phyloP scores from a whole-genome alignment of 2,888 invertebrate species.

The Dasypolia templi region DNA sequence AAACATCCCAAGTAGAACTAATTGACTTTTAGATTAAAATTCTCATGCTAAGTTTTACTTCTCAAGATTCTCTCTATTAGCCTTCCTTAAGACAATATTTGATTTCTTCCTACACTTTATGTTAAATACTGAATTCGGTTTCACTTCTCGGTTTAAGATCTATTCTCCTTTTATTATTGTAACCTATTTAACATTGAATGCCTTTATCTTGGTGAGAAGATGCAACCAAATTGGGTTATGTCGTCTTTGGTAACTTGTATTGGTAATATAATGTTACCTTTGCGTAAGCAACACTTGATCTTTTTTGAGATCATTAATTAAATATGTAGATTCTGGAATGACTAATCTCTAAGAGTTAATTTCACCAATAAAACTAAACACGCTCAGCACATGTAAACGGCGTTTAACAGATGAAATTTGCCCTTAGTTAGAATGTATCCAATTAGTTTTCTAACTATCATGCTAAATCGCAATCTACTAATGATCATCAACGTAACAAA shows the following conservation, averaged over 20 bases:
- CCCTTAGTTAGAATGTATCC: neutral
- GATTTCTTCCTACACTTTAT: constrained; percentile 62
- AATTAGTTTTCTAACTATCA: neutral
- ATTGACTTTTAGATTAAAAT: constrained; percentile 68
- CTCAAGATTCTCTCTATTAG: constrained; percentile 68
- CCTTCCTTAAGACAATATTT: constrained; percentile 72
- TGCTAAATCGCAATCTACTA: neutral
- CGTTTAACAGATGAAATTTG: neutral
- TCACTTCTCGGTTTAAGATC: constrained; percentile 25
- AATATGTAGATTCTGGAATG: neutral
- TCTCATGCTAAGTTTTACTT: constrained; percentile 65
- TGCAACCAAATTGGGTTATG: neutral
- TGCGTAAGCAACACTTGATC: neutral
- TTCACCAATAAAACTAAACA: neutral
- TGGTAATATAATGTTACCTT: neutral
- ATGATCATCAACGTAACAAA: neutral
- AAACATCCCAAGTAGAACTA: constrained; percentile 50
- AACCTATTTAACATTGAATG: constrained; percentile 23
- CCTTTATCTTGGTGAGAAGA: constrained; percentile 2
- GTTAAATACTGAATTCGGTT: constrained; percentile 49
- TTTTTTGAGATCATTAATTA: neutral
- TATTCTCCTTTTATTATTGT: constrained; percentile 29
- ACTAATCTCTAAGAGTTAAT: neutral
- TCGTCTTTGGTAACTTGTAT: neutral
- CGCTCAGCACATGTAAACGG: too few species aligned